Evolutionary conservation across 2,113 vertebrate species (phyloP).

Genomic region (Limnothrissa miodon): DNA sequence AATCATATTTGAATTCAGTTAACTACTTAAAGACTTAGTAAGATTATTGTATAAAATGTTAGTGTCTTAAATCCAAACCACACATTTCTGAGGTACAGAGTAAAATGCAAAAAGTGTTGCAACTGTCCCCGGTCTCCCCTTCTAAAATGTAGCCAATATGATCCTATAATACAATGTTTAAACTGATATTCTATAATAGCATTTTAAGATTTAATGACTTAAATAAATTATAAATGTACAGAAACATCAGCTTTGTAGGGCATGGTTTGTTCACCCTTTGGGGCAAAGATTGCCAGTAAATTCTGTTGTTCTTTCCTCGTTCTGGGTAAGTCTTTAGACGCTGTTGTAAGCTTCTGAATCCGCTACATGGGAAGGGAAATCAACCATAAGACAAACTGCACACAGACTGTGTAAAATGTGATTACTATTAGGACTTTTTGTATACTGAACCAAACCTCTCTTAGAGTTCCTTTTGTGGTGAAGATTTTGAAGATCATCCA

Average conservation of each 20-base stretch:
- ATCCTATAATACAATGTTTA: background rate
- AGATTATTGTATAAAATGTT: no score
- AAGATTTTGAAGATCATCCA: conserved; percentile 75
- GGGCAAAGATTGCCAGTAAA: conserved; percentile 64
- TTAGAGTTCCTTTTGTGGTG: conserved; percentile 78
- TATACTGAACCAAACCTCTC: conserved; percentile 68
- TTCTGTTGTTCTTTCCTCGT: conserved; percentile 70
- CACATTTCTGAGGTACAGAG: no score
- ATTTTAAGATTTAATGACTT: background rate
- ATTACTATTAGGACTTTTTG: background rate
- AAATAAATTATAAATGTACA: background rate
- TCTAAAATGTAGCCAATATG: no score
- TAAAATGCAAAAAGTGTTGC: no score
- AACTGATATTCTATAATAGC: background rate
- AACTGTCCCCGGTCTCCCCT: no score
- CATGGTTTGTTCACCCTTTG: conserved; percentile 26
- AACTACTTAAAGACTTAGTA: no score
- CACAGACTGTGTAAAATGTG: background rate
- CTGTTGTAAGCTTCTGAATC: conserved; percentile 61
- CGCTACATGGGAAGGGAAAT: conserved; percentile 52
- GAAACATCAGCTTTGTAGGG: background rate
- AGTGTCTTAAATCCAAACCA: no score
- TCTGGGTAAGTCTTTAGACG: conserved; percentile 68
- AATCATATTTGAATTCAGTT: no score
- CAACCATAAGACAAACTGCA: background rate